Conservation (phyloP, 2,797 vertebrate species). For the Rousettus madagascariensis region DNA sequence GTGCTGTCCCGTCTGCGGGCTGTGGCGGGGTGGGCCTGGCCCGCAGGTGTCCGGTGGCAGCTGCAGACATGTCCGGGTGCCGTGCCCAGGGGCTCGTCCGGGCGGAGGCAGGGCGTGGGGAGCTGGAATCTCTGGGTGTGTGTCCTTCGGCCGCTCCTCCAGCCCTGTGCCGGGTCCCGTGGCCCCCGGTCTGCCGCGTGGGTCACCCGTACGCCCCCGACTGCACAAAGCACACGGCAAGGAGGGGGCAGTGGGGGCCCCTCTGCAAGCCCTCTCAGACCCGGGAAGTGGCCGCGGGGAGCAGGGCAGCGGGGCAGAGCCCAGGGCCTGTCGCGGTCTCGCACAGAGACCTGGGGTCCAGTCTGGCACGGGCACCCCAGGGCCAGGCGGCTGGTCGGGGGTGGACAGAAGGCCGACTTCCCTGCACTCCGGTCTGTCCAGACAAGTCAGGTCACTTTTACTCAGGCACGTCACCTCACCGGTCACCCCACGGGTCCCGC, state of each 20-base stretch:
- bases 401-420: background rate
- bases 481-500: background rate
- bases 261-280: rapidly evolving
- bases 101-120: background rate
- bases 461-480: background rate
- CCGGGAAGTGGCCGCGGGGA: rapidly evolving
- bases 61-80: background rate
- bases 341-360: rapidly evolving
- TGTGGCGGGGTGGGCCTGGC: background rate
- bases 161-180: background rate
- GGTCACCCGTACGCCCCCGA: no score
- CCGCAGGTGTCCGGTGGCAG: background rate
- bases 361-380: rapidly evolving
- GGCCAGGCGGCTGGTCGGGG: rapidly evolving
- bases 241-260: background rate
- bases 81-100: background rate
- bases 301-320: rapidly evolving
- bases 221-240: no score
- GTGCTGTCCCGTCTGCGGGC: background rate
- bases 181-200: background rate
- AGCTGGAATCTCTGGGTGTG: background rate
- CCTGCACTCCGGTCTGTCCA: background rate
- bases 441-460: background rate
- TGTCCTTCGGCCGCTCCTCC: background rate
- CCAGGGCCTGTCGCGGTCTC: background rate